phyloP scores from a whole-genome alignment of 2,888 invertebrate species.

The Sacculina carcini region DNA sequence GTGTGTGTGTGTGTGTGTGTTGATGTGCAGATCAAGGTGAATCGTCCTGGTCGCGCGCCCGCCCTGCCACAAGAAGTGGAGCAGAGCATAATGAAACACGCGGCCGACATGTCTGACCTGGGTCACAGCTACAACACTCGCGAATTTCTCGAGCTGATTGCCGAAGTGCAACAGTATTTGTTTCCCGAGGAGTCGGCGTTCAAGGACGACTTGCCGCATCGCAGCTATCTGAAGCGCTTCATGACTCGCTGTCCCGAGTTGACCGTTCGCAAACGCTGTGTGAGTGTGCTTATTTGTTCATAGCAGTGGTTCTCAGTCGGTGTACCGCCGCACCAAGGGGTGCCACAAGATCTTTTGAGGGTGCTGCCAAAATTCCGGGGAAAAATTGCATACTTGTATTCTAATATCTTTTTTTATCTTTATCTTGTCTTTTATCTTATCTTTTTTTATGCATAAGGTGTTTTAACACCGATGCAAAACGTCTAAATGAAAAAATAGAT shows the following conservation, averaged over 20 bases:
- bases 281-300: no score
- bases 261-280: neutral
- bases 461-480: no score
- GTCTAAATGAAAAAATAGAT: no score
- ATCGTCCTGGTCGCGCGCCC: neutral
- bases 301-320: no score
- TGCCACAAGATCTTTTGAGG: no score
- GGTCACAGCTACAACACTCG: conserved; percentile 1
- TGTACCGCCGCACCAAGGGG: no score
- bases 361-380: no score
- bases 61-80: neutral
- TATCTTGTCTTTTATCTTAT: no score
- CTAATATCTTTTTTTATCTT: no score
- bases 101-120: conserved; percentile 1
- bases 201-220: conserved; percentile 1
- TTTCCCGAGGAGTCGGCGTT: conserved; percentile 2
- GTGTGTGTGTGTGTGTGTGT: neutral
- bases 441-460: no score
- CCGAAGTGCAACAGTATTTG: neutral
- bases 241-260: conserved; percentile 1
- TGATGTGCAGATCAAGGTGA: neutral
- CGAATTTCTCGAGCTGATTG: conserved; percentile 1
- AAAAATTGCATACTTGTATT: no score
- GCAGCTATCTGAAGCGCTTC: conserved; percentile 1
- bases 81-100: conserved; percentile 1